Base-by-base conservation (phyloP, 2,888 invertebrate genomes). In the Dynastes maya region DNA sequence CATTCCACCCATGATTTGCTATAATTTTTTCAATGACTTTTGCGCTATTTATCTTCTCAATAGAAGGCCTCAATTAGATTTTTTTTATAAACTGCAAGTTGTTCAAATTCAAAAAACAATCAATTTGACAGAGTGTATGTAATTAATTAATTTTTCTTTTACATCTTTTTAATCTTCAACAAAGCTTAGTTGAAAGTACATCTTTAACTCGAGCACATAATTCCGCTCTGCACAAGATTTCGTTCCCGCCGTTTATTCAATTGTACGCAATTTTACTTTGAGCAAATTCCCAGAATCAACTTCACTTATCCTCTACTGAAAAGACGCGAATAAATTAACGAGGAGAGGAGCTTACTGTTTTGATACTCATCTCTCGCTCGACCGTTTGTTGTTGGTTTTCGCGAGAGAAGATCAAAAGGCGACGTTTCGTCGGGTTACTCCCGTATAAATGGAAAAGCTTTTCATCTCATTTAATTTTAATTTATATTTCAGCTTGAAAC, bases 241-340 rank as follows among this genome's bases (percentile, higher is more conserved):
- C 11, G 11, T 55, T 55, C 2, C n/a, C 55, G 16, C 2, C 55
- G 16, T 55, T 55, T 16, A 16, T 55, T 32, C 63, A 29, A 64
- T 13, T 32, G 32, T 64, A 64, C 6, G 13, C n/a, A 13, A 64
- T 29, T 29, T 13, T 29, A 22, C 45, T 67, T 45, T n/a, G 65
- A 67, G 40, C 40, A 45, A 45, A 67, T 67, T 67, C 65, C 16
- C 45, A 67, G 65, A 67, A 67, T 67, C 40, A 67, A 67, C 65
- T 22, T 13, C 8, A 67, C 13, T 16, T 37, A 40, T 37, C 8
- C 11, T 9, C 40, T n/a, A 16, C 40, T 13, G 32, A 63, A 27
- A 22, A 67, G 45, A 40, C 13, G 40, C 45, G 65, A 45, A 45
- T 67, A 16, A 67, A 67, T 67, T 67, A 67, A 22, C 22, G 45